phyloP scores from a whole-genome alignment of 2,888 invertebrate species.

The Ryuthela nishihirai region DNA sequence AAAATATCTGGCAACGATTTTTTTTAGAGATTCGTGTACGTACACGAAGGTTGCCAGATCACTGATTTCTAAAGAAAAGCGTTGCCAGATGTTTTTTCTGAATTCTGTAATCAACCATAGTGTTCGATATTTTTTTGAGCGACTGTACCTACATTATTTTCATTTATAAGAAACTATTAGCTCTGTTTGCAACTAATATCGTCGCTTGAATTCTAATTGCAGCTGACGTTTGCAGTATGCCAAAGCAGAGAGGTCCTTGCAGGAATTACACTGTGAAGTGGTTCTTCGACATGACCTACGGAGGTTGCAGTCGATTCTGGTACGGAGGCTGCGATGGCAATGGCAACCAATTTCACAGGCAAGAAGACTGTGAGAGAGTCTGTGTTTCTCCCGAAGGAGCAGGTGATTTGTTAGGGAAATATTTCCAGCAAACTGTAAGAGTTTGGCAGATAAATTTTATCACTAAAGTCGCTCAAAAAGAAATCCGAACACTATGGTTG shows the following conservation, averaged over 20 bases:
- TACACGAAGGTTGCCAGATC: too few relatives aligned
- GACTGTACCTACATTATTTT: too few relatives aligned
- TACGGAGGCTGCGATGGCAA: conserved; percentile 91
- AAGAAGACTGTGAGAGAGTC: conserved; percentile 74
- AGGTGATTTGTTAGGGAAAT: conserved; percentile 10
- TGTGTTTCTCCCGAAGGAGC: conserved; percentile 57
- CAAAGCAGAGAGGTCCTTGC: conserved; percentile 56
- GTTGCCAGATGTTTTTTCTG: too few relatives aligned
- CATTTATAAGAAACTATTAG: too few relatives aligned
- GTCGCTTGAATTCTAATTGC: not conserved
- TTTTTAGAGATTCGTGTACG: too few relatives aligned
- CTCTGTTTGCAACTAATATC: not conserved
- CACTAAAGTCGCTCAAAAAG: too few relatives aligned
- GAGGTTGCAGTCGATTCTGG: conserved; percentile 86
- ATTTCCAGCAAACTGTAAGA: not conserved
- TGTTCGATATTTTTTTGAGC: too few relatives aligned
- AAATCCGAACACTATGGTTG: too few relatives aligned
- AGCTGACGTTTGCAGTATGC: conserved; percentile 40
- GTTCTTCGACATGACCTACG: conserved; percentile 82
- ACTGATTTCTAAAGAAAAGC: too few relatives aligned
- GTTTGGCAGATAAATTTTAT: not conserved
- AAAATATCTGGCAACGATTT: too few relatives aligned
- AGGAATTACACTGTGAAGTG: conserved; percentile 76
- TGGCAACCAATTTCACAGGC: conserved; percentile 72
- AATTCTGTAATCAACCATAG: too few relatives aligned